A percentile compares a stretch with the other conserved stretches of the same genome.
Evolutionary conservation across 2,888 invertebrate species (phyloP).

Genomic region (Phyllotreta striolata): DNA sequence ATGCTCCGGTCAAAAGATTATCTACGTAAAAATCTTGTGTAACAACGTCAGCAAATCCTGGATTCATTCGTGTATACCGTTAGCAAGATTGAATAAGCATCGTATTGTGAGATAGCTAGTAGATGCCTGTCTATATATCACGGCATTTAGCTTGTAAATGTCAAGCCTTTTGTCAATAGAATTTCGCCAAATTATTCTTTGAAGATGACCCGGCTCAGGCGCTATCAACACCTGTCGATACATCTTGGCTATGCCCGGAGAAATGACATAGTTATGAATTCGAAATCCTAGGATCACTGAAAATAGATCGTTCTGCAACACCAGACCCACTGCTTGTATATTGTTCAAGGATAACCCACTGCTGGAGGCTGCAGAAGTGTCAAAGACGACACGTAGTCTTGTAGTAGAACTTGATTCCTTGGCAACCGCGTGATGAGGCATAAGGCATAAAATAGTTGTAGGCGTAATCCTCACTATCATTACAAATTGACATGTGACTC

Average conservation of each 20-base stretch:
- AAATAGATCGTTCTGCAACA: conserved; percentile 32
- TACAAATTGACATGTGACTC: conserved; percentile 15
- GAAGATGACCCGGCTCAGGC: conserved; percentile 30
- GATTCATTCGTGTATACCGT: neutral
- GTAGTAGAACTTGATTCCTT: conserved; percentile 25
- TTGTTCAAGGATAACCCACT: conserved; percentile 33
- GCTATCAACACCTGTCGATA: conserved; percentile 37
- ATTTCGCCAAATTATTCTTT: conserved; percentile 38
- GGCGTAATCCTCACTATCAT: no score
- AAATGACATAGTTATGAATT: conserved; percentile 32
- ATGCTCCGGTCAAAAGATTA: conserved; percentile 29
- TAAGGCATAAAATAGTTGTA: no score
- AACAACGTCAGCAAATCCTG: conserved; percentile 24
- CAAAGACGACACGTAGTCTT: conserved; percentile 28
- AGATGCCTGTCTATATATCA: conserved; percentile 32
- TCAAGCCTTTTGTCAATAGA: conserved; percentile 30
- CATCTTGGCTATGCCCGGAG: conserved; percentile 40
- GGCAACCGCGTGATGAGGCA: conserved; percentile 33
- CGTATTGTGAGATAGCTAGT: conserved; percentile 33
- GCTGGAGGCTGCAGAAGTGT: conserved; percentile 12
- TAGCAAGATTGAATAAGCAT: conserved; percentile 22
- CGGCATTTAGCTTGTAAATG: conserved; percentile 35
- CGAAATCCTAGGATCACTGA: conserved; percentile 34
- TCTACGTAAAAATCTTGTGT: conserved; percentile 34
- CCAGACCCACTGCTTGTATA: conserved; percentile 27